A percentile compares a stretch with the other conserved stretches of the same genome.
phyloP scores from a whole-genome alignment of 1,140 invertebrate species.

The Drosophila parvula region DNA sequence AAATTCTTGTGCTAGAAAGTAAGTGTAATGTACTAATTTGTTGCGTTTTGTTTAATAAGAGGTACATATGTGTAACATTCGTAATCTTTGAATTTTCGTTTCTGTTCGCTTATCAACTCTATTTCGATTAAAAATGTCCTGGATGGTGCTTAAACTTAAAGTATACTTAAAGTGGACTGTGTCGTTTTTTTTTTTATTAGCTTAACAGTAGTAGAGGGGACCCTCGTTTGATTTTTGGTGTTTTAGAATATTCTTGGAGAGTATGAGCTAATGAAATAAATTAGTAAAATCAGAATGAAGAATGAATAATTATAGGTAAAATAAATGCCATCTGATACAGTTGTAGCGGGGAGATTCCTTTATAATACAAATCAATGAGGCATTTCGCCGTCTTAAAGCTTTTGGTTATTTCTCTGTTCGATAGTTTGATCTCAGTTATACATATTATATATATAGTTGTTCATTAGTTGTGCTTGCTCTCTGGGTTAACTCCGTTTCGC shows the following conservation, averaged over 20 bases:
- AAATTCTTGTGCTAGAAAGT: constrained; percentile 63
- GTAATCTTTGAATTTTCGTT: constrained; percentile 36
- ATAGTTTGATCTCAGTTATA: constrained; percentile 31
- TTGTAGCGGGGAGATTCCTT: constrained; percentile 55
- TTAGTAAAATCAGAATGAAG: constrained; percentile 45
- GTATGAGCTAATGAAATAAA: constrained; percentile 62
- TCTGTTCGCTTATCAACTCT: constrained; percentile 37
- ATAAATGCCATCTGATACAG: constrained; percentile 64
- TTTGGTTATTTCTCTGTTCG: constrained; percentile 52
- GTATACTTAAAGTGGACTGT: constrained; percentile 60
- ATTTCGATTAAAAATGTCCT: constrained; percentile 50
- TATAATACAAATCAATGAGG: constrained; percentile 61
- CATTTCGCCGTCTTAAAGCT: constrained; percentile 65
- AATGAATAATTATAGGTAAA: constrained; percentile 40
- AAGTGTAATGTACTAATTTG: constrained; percentile 58
- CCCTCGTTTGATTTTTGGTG: constrained; percentile 41
- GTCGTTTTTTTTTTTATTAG: constrained; percentile 12
- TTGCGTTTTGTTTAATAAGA: constrained; percentile 58
- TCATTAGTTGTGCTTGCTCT: constrained; percentile 24
- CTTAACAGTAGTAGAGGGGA: constrained; percentile 29
- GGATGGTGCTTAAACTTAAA: constrained; percentile 54
- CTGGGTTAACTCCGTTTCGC: constrained; percentile 44
- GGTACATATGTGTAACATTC: constrained; percentile 72
- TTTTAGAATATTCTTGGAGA: constrained; percentile 38
- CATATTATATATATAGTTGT: background rate